Conservation (phyloP, 2,888 invertebrate genomes). For the Octodonta nipae region DNA sequence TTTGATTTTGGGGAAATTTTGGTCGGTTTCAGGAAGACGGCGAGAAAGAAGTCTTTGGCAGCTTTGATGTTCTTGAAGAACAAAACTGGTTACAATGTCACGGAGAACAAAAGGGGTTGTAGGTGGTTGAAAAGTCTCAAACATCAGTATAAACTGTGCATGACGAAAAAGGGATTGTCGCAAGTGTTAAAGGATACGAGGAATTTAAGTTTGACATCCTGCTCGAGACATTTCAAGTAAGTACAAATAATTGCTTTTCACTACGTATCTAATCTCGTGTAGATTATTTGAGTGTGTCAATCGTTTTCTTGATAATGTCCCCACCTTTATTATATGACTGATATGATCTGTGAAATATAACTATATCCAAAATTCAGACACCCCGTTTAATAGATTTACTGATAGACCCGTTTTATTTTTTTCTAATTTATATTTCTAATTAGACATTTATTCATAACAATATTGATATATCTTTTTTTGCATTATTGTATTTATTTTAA, state of each 20-base stretch:
- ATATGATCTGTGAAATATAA: too few species aligned
- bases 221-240: constrained; percentile 51
- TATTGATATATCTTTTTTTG: too few species aligned
- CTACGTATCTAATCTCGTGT: not conserved
- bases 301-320: too few species aligned
- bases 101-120: constrained; percentile 29
- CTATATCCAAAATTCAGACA: too few species aligned
- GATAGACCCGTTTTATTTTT: too few species aligned
- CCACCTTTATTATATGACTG: too few species aligned
- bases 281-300: not conserved
- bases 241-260: constrained; percentile 6
- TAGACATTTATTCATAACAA: too few species aligned
- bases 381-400: too few species aligned
- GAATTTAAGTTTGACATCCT: constrained; percentile 45
- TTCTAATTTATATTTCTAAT: too few species aligned
- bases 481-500: too few species aligned
- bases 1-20: too few species aligned
- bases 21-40: constrained; percentile 8
- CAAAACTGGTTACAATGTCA: constrained; percentile 13
- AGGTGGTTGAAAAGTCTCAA: constrained; percentile 44
- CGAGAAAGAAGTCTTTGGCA: constrained; percentile 17
- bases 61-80: constrained; percentile 17
- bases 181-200: constrained; percentile 37
- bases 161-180: constrained; percentile 43
- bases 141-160: constrained; percentile 50